phyloP scores from a whole-genome alignment of 2,113 vertebrate genomes.

The Ceyx margarethae region DNA sequence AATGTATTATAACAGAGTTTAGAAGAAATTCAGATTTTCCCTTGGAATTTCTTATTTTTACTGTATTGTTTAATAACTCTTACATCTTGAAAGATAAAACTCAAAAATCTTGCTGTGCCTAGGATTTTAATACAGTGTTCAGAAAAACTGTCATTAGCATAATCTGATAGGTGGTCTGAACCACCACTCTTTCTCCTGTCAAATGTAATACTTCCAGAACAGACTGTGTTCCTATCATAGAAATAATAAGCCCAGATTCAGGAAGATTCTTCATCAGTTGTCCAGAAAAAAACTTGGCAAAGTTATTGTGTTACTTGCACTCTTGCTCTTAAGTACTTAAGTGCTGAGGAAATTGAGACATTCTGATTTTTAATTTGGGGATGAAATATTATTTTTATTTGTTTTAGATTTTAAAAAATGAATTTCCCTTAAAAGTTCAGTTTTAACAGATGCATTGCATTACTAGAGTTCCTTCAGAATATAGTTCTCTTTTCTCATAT shows the following conservation, averaged over 20 bases:
- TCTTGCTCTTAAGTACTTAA: background rate
- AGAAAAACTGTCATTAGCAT: background rate
- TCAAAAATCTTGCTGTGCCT: background rate
- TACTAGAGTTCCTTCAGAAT: background rate
- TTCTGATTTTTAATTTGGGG: background rate
- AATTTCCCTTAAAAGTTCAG: background rate
- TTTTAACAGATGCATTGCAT: background rate
- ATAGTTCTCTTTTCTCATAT: background rate
- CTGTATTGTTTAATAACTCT: background rate
- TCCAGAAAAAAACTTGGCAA: background rate
- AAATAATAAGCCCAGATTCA: background rate
- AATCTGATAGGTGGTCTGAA: background rate
- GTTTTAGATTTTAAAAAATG: background rate
- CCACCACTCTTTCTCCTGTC: background rate
- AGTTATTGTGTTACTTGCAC: background rate
- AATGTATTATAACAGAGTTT: background rate
- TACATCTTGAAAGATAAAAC: background rate
- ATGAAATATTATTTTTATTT: background rate
- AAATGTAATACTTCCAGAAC: background rate
- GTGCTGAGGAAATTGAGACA: background rate
- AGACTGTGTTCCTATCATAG: background rate
- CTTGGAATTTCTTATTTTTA: background rate
- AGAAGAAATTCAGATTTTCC: background rate
- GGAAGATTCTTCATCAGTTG: background rate
- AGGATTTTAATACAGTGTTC: background rate